phyloP scores from a whole-genome alignment of 2,888 invertebrate genomes.

The Philopedon plagiatum region DNA sequence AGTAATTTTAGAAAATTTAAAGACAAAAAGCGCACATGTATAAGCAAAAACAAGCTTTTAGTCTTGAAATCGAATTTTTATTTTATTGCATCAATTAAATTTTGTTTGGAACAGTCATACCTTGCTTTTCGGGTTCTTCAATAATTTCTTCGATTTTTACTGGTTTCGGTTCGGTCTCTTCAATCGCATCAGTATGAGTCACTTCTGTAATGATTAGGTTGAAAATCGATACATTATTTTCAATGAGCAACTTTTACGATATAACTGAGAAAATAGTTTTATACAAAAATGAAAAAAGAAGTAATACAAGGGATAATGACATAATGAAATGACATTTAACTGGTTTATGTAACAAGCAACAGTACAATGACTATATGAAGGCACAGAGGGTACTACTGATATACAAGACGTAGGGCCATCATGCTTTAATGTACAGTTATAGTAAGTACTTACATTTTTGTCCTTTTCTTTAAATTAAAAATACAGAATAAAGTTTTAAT shows the following conservation, averaged over 20 bases:
- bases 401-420: not conserved
- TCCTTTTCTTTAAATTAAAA: no score
- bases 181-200: slow-evolving; percentile 66
- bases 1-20: slow-evolving; percentile 8
- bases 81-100: not conserved
- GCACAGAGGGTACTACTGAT: not conserved
- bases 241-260: not conserved
- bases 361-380: no score
- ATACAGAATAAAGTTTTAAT: not conserved
- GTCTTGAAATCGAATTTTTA: not conserved
- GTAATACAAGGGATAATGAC: no score
- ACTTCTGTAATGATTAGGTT: slow-evolving; percentile 66
- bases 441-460: not conserved
- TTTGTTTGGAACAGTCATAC: slow-evolving; percentile 47
- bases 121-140: slow-evolving; percentile 65
- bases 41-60: slow-evolving; percentile 28
- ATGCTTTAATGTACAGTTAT: not conserved
- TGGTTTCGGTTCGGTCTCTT: slow-evolving; percentile 66
- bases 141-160: slow-evolving; percentile 70
- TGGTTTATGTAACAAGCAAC: not conserved
- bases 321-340: not conserved
- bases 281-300: no score
- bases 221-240: not conserved
- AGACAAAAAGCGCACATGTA: slow-evolving; percentile 39
- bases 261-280: no score